phyloP scores from a whole-genome alignment of 2,113 vertebrate species.

The Campylomormyrus numenius region DNA sequence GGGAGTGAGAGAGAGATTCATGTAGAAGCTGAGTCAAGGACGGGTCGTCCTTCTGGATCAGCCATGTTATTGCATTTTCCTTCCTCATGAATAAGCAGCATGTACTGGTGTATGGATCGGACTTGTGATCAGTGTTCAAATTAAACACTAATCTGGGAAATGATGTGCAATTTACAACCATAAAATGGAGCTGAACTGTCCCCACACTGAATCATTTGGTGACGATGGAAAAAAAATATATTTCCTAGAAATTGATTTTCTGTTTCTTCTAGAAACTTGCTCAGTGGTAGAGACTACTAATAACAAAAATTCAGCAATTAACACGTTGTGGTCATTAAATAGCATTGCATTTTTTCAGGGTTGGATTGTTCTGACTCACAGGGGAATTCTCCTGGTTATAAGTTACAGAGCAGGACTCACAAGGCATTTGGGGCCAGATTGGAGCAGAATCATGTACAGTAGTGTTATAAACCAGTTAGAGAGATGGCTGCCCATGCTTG shows the following conservation, averaged over 20 bases:
- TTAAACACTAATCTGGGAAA: not conserved
- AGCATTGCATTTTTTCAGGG: not conserved
- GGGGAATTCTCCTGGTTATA: not conserved
- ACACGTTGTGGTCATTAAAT: not conserved
- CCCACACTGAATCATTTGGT: not conserved
- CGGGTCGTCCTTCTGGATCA: not conserved
- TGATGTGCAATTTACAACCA: not conserved
- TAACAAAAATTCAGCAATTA: not conserved
- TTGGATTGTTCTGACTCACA: not conserved
- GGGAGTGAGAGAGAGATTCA: not conserved
- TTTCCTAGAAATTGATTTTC: not conserved
- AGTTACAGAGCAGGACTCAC: not conserved
- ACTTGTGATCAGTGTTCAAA: not conserved
- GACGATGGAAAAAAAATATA: not conserved
- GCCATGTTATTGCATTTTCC: not conserved
- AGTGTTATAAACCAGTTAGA: not conserved
- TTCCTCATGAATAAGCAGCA: not conserved
- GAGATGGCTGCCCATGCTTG: not conserved
- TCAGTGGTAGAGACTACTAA: not conserved
- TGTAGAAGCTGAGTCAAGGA: constrained; percentile 2
- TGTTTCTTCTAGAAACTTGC: not conserved
- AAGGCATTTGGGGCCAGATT: not conserved
- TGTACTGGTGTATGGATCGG: not conserved
- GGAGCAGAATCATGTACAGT: not conserved
- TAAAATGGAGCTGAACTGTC: not conserved